Conservation (phyloP, 2,113 vertebrate genomes). For the Bubalus kerabau region DNA sequence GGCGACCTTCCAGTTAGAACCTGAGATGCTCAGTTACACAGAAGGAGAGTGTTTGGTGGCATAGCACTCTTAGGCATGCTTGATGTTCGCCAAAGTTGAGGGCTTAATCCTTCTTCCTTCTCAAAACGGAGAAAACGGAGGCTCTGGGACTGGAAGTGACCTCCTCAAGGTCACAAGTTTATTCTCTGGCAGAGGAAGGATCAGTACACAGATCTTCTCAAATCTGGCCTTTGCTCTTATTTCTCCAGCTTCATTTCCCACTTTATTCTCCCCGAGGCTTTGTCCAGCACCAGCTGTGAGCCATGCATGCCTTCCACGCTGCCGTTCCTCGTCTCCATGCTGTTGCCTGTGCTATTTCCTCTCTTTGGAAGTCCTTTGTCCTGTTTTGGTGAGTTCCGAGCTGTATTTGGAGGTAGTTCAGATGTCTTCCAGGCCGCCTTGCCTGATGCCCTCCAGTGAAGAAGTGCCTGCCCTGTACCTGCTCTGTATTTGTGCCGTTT, state of each 20-base stretch:
- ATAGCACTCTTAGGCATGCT: accelerated
- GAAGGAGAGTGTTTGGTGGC: neutral
- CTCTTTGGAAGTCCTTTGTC: neutral
- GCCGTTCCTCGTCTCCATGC: neutral
- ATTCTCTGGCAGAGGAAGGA: neutral
- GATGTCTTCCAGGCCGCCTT: neutral
- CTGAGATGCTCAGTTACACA: neutral
- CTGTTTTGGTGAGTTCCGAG: neutral
- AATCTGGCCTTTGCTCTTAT: neutral
- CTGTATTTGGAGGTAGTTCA: neutral
- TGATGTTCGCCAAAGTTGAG: neutral
- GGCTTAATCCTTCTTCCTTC: too few relatives aligned
- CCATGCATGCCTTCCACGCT: neutral
- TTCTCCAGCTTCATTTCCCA: neutral
- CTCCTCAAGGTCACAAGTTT: too few relatives aligned
- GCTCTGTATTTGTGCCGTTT: neutral
- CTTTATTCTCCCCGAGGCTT: neutral
- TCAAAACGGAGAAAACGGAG: neutral
- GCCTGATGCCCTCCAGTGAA: neutral
- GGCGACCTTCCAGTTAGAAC: neutral
- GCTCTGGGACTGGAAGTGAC: neutral
- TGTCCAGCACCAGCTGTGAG: neutral
- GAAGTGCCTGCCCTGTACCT: neutral
- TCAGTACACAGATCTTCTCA: neutral
- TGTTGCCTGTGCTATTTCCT: neutral